These are phyloP conservation scores for Syrphus vitripennis DNA, from an alignment of 2,888 invertebrate species.

Conservation along the genomic window DNA sequence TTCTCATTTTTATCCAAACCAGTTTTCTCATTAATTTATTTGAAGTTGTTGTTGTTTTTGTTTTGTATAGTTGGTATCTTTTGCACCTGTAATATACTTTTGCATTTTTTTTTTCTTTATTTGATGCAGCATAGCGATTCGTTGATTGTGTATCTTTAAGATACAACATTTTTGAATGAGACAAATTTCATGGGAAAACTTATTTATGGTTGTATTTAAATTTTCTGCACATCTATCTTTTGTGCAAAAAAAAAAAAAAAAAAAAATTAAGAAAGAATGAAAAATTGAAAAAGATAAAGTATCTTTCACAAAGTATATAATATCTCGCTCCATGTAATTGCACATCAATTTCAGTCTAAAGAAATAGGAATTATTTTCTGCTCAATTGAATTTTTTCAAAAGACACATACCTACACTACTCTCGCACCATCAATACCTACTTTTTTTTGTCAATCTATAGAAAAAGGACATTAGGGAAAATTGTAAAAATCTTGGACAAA, in stretches of 20 bases:
- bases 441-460: neutral
- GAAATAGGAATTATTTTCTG: slow-evolving; percentile 62
- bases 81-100: slow-evolving; percentile 57
- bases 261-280: neutral
- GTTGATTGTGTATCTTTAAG: slow-evolving; percentile 57
- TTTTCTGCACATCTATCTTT: slow-evolving; percentile 12
- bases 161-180: slow-evolving; percentile 20
- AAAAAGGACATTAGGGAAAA: slow-evolving; percentile 42
- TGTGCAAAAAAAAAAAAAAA: neutral
- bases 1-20: slow-evolving; percentile 14
- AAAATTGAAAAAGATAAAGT: neutral
- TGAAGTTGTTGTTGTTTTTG: neutral
- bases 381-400: slow-evolving; percentile 66
- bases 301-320: slow-evolving; percentile 18
- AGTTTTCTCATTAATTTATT: slow-evolving; percentile 66
- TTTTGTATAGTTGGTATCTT: slow-evolving; percentile 10
- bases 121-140: neutral
- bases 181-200: slow-evolving; percentile 58
- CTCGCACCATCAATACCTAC: neutral
- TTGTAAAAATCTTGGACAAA: slow-evolving; percentile 20
- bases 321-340: slow-evolving; percentile 46
- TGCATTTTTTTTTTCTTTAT: slow-evolving; percentile 34
- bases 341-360: slow-evolving; percentile 34
- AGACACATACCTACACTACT: slow-evolving; percentile 14
- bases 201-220: neutral